Evolutionary conservation across 2,113 vertebrate species (phyloP), one percentile per base, ranked within the genome.

Genomic region (Accipiter cooperii): DNA sequence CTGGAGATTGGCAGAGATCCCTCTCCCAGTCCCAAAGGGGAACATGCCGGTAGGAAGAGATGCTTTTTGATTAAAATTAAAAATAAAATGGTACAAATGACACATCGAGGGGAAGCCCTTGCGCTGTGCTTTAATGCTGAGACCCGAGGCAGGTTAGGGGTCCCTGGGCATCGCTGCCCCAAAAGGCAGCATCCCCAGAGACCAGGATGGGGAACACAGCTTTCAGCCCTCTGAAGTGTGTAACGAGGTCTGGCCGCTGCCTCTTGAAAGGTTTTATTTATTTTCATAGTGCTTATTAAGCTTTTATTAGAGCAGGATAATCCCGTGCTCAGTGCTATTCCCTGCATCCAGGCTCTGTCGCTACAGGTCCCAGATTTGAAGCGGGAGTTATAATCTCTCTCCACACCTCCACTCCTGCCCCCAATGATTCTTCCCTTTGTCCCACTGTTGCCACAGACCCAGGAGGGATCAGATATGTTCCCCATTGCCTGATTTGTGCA

Each of bases 171-270:
- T 38, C 8, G 1, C 24, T 12, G 11, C 33, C 20, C 18, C 21
- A 5, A 22, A 71, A 63, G 9, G 66, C 38, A 66, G 17, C 65
- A 47, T 12, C 61, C 28, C 42, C 34, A 5, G 17, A 14, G 36
- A 9, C 22, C 0, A 0, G 52, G 16, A 15, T 11, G 31, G 68
- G 47, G 42, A 44, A 19, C 4, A 2, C 9, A 1, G 26, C 4
- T 89, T 54, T 44, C 11, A 42, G 46, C 38, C 73, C 7, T 0
- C 51, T 66, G 52, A 60, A 12, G 28, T 36, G 26, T n/a, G 16
- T 18, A 1, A 17, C 13, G 60, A 38, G 24, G 0, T 24, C 74
- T 44, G 57, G 55, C 51, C 1, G 31, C 64, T 52, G 60, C 78
- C 60, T 75, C 68, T 51, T 18, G 38, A 25, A 7, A 18, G 33